Evolutionary conservation across 2,113 vertebrate genomes (phyloP).

Genomic region (Urocynchramus pylzowi): DNA sequence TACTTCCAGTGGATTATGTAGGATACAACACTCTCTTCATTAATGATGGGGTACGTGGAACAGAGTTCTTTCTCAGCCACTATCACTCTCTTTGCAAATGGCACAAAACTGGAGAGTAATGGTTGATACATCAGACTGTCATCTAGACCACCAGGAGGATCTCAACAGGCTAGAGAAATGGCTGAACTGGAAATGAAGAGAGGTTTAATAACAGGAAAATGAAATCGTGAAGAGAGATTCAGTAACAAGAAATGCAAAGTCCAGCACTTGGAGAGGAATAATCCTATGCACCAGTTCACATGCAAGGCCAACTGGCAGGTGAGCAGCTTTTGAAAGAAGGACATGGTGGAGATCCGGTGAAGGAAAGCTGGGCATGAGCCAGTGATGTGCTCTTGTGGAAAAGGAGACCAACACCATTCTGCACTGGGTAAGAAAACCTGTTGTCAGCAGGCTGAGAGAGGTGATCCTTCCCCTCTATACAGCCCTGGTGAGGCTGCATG

Average conservation of each 20-base stretch:
- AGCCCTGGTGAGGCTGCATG: rapidly evolving
- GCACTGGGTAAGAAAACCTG: neutral
- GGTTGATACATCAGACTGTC: neutral
- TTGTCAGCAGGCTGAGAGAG: neutral
- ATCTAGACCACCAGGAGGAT: neutral
- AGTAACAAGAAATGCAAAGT: neutral
- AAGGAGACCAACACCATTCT: neutral
- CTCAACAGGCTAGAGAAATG: neutral
- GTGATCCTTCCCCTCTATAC: neutral
- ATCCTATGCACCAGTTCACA: neutral
- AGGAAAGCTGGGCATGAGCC: neutral
- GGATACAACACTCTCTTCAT: neutral
- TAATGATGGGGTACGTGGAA: neutral
- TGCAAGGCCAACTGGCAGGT: neutral
- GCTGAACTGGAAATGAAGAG: neutral
- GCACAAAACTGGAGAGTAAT: neutral
- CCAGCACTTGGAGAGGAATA: neutral
- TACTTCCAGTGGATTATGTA: neutral
- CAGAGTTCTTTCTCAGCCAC: neutral
- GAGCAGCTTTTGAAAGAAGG: neutral
- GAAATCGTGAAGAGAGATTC: neutral
- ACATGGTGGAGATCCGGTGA: neutral
- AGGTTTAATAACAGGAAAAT: neutral
- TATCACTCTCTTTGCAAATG: neutral
- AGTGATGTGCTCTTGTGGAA: neutral